Conservation (phyloP, 2,888 invertebrate genomes). For the Eupelmus urozonus region DNA sequence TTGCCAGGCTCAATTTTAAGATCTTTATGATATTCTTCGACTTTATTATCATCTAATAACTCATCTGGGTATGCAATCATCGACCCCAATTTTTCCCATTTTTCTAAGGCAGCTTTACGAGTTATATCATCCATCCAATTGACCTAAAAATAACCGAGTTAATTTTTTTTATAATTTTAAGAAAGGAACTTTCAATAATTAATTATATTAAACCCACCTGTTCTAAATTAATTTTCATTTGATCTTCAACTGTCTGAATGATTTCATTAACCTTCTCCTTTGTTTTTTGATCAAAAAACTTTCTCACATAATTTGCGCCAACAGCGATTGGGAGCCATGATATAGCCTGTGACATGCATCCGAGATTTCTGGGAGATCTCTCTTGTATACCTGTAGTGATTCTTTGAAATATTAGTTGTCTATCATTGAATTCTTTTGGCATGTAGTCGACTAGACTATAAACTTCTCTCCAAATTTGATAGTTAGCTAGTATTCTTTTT, state of each 20-base stretch:
- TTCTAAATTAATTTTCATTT: constrained; percentile 87
- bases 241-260: constrained; percentile 87
- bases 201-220: constrained; percentile 72
- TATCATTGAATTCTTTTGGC: constrained; percentile 70
- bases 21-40: constrained; percentile 85
- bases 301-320: constrained; percentile 89
- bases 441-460: constrained; percentile 73
- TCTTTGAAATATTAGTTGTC: constrained; percentile 73
- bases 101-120: constrained; percentile 84
- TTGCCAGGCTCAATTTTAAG: constrained; percentile 72
- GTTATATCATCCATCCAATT: constrained; percentile 95
- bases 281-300: constrained; percentile 89
- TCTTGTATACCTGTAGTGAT: constrained; percentile 73
- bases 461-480: constrained; percentile 79
- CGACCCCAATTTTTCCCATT: constrained; percentile 88
- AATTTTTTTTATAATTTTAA: not conserved
- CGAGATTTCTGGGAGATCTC: constrained; percentile 83
- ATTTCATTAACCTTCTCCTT: constrained; percentile 89
- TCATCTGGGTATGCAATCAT: constrained; percentile 95
- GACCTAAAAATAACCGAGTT: constrained; percentile 70
- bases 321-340: constrained; percentile 84
- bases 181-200: not conserved
- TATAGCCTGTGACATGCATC: constrained; percentile 89
- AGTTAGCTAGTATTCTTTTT: constrained; percentile 78
- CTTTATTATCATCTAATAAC: constrained; percentile 86